Base-by-base conservation (phyloP, 2,888 invertebrate species). In the Parapristionchus giblindavisi region DNA sequence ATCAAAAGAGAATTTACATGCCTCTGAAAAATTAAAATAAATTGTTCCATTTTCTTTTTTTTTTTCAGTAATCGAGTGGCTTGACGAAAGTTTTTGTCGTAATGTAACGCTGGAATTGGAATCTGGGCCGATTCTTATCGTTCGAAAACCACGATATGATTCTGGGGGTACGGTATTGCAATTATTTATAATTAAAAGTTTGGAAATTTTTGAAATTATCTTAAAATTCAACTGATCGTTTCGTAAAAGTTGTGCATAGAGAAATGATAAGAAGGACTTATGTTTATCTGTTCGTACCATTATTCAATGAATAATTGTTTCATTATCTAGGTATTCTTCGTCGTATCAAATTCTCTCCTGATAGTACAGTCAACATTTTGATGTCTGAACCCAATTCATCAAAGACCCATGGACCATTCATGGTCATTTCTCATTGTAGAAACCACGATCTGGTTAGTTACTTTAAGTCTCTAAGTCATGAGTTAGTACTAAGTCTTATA, bases 381-480 rank as follows among this genome's bases (percentile, higher is more conserved):
- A 94, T 94, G 84, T 95, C 95, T n/a, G 92, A 94, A 88, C 94
- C 81, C 2, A 76, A 76, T 11, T 73, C 80, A 1, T 77, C 79
- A 6, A 76, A 79, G 93, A 83, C 83, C 85, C 75, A 85, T 85
- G 79, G 89, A 84, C 95, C 95, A 0, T 91, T 96, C 88, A 92
- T 95, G 8, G 89, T 96, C 38, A 80, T 90, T 56, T 91, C 94
- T 48, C 93, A 94, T 17, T 93, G 93, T 0, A 92, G 93, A 61
- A 95, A 96, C 89, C 95, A 96, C 86, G 96, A 96, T 90, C 90
- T 96, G 78, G 96, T 89, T 76, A 76, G 71, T 6, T 5, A 14
- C 6, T 8, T 61, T 61, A 5, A 34, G 6, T 54, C 56, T 14
- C 21, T 48, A 14, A 21, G 48, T 48, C 14, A n/a, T n/a, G n/a